These are phyloP conservation scores for Anguilla obscura DNA, from an alignment of 2,797 vertebrate genomes.

Conservation along the genomic window DNA sequence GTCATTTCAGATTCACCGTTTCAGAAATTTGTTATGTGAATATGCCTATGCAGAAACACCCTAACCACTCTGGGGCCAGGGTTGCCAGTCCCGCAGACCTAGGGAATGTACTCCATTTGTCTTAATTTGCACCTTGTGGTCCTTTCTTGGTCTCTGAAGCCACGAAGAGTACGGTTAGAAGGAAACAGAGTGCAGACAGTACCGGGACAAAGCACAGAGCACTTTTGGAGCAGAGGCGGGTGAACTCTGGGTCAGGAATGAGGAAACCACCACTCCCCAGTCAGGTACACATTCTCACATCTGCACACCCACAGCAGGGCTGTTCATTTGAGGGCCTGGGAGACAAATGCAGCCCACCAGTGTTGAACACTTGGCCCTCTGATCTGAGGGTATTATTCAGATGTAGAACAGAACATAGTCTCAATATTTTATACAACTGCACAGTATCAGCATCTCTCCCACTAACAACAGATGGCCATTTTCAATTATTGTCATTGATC, in stretches of 20 bases:
- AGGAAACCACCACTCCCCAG: conserved; percentile 55
- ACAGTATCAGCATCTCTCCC: too few relatives aligned
- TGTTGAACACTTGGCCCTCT: background rate
- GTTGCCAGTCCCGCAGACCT: background rate
- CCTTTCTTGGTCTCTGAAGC: conserved; percentile 33
- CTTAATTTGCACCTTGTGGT: conserved; percentile 33
- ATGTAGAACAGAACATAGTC: too few relatives aligned
- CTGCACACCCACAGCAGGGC: conserved; percentile 49
- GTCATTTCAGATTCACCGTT: background rate
- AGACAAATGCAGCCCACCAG: background rate
- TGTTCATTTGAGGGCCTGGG: background rate
- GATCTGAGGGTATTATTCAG: background rate
- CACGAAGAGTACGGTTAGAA: conserved; percentile 52
- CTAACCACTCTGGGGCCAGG: background rate
- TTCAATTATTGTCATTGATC: too few relatives aligned
- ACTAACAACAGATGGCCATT: too few relatives aligned
- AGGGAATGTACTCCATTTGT: conserved; percentile 1
- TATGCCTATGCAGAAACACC: too few relatives aligned
- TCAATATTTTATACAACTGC: too few relatives aligned
- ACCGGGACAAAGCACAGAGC: conserved; percentile 61
- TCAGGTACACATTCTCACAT: conserved; percentile 63
- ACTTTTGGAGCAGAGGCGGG: conserved; percentile 66
- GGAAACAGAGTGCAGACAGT: conserved; percentile 61
- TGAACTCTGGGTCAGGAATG: conserved; percentile 55
- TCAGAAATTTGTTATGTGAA: too few relatives aligned